A percentile compares a stretch with the other conserved stretches of the same genome.
These are phyloP conservation scores for Caenorhabditis sp. DNA, from an alignment of 2,888 invertebrate species.

Conservation along the genomic window DNA sequence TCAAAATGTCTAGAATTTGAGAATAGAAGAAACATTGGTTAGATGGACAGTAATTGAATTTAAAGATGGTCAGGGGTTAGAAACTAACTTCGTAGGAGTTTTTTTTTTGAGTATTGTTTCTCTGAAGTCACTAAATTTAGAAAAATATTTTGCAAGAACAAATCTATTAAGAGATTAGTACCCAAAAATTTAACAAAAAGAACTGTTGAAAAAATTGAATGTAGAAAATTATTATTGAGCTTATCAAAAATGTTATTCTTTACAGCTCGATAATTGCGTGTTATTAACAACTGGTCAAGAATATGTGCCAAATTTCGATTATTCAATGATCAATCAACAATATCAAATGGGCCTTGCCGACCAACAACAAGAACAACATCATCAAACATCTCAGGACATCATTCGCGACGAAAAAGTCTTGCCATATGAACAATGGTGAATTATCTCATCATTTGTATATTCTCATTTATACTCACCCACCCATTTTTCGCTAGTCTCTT, in stretches of 20 bases:
- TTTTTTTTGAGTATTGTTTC: too few species aligned
- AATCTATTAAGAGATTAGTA: too few species aligned
- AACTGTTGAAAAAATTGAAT: too few species aligned
- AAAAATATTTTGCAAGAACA: too few species aligned
- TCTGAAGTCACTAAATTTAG: too few species aligned
- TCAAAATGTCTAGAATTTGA: not conserved
- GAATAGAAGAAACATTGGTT: too few species aligned
- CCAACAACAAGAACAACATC: slow-evolving; percentile 11
- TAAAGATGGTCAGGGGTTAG: not conserved
- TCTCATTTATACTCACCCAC: too few species aligned
- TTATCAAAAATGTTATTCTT: too few species aligned
- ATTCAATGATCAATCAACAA: slow-evolving; percentile 38
- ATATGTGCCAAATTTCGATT: slow-evolving; percentile 58
- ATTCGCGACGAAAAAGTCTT: slow-evolving; percentile 45
- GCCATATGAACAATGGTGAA: slow-evolving; percentile 56
- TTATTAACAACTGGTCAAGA: slow-evolving; percentile 48
- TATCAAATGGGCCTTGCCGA: slow-evolving; percentile 36
- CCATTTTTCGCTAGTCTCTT: not conserved
- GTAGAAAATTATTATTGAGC: too few species aligned
- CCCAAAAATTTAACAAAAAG: too few species aligned
- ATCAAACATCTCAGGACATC: not conserved
- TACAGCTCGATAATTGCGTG: slow-evolving; percentile 52
- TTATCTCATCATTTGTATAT: not conserved
- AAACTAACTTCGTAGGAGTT: too few species aligned
- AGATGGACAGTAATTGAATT: not conserved